Base-by-base conservation (phyloP, 2,797 vertebrate genomes). In the Parambassis ranga region DNA sequence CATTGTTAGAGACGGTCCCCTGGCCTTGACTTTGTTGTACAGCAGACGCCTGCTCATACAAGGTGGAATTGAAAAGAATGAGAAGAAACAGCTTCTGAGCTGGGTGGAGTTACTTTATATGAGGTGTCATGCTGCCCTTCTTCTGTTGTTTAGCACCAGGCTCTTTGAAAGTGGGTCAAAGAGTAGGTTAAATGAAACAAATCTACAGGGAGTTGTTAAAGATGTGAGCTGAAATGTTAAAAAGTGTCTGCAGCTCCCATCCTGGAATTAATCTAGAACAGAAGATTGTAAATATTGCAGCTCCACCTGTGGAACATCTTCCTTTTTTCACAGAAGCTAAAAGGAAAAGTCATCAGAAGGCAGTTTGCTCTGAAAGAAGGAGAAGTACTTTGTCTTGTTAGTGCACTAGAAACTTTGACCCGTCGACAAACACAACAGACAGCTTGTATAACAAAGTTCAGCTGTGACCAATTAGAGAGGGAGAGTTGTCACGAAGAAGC, bases 401-500 rank as follows among this genome's bases (percentile, higher is more conserved):
- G 72, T 55, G 56, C 7, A 50, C 23, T 30, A 26, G 7, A 60
- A 75, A 55, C 57, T 59, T 31, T 74, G 71, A 83, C 79, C 73
- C 37, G 38, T 11, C 62, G 65, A 71, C 42, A 33, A 39, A 53
- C 8, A 47, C 30, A 65, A 71, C 60, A 70, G 43, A 44, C 48
- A 44, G 64, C 31, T 27, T 44, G 53, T 14, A 28, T 47, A 81
- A 78, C 68, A 81, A 82, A 76, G 72, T 59, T 78, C 59, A 81
- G 67, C 69, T 56, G 69, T 41, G 43, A 76, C 82, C 80, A 89
- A 85, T 87, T 86, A 87, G 68, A 57, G 64, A 37, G 30, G 44
- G 39, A 71, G 81, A 73, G 74, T 67, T 81, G 49, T 52, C 63
- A 58, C 6, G 39, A 61, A 67, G 58, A 66, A 53, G 51, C 37